Conservation (phyloP, 2,888 invertebrate species). For the Spilosoma lubricipeda region DNA sequence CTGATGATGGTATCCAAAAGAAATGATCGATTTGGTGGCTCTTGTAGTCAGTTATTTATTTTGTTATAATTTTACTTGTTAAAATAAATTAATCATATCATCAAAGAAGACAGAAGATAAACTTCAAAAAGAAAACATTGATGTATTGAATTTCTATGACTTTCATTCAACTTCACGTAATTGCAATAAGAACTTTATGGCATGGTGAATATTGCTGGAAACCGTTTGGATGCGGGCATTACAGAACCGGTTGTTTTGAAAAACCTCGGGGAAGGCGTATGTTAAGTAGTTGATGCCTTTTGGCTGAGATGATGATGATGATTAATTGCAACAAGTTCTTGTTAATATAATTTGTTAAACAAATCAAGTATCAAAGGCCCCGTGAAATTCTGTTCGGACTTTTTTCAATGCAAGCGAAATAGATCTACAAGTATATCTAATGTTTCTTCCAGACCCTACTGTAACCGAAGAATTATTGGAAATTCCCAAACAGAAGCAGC, state of each 20-base stretch:
- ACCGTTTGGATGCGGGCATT: too few species aligned
- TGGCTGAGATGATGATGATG: too few species aligned
- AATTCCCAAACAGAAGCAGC: constrained; percentile 27
- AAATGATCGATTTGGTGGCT: too few species aligned
- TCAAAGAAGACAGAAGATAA: not conserved
- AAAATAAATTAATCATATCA: not conserved
- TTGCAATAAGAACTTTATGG: not conserved
- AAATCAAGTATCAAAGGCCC: not conserved
- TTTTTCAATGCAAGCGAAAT: not conserved
- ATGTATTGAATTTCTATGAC: not conserved
- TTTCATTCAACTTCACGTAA: not conserved
- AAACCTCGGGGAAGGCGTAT: too few species aligned
- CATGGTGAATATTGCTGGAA: too few species aligned
- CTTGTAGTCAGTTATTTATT: too few species aligned
- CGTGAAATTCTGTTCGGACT: not conserved
- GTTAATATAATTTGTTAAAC: too few species aligned
- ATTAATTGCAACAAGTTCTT: too few species aligned
- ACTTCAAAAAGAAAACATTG: not conserved
- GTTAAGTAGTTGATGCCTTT: too few species aligned
- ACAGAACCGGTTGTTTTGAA: too few species aligned
- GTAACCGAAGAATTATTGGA: constrained; percentile 54
- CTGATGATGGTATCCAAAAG: too few species aligned
- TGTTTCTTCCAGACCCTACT: constrained; percentile 49
- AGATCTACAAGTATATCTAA: not conserved
- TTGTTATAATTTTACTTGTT: too few species aligned